These are phyloP conservation scores for Araneus ventricosus DNA, from an alignment of 1,140 invertebrate species.

Conservation along the genomic window DNA sequence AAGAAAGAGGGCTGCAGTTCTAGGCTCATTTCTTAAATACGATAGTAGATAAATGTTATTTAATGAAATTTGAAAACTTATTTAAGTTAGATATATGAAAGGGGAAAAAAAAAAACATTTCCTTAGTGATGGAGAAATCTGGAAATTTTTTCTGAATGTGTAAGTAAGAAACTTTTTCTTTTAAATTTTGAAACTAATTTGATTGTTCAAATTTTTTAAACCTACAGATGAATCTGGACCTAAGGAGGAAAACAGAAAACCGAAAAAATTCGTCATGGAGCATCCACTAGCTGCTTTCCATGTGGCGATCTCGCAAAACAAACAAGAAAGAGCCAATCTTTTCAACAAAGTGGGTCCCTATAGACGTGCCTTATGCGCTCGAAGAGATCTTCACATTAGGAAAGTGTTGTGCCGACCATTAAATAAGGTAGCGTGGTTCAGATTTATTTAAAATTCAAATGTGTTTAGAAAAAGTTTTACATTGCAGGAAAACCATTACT, in stretches of 20 bases:
- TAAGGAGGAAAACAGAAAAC: background rate
- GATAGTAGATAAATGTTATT: too few relatives aligned
- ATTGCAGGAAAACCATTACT: too few relatives aligned
- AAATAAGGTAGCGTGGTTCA: slow-evolving; percentile 61
- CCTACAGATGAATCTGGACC: background rate
- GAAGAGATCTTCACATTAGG: slow-evolving; percentile 72
- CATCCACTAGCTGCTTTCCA: slow-evolving; percentile 76
- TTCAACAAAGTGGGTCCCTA: slow-evolving; percentile 73
- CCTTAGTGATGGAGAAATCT: too few relatives aligned
- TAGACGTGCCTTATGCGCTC: slow-evolving; percentile 74
- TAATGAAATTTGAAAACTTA: too few relatives aligned
- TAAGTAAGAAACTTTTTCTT: background rate
- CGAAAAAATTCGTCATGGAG: slow-evolving; percentile 67
- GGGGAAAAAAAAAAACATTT: too few relatives aligned
- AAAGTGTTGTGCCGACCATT: slow-evolving; percentile 69
- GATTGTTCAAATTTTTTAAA: background rate
- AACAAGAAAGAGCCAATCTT: slow-evolving; percentile 66
- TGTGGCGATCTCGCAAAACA: slow-evolving; percentile 62
- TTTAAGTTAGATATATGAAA: too few relatives aligned
- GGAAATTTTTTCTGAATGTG: too few relatives aligned
- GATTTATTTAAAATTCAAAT: too few relatives aligned
- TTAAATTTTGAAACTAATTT: background rate
- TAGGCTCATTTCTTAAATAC: too few relatives aligned
- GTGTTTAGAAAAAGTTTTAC: too few relatives aligned
- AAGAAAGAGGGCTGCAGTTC: too few relatives aligned